Base-by-base conservation (phyloP, 2,888 invertebrate species). In the Diachrysia chrysitis region DNA sequence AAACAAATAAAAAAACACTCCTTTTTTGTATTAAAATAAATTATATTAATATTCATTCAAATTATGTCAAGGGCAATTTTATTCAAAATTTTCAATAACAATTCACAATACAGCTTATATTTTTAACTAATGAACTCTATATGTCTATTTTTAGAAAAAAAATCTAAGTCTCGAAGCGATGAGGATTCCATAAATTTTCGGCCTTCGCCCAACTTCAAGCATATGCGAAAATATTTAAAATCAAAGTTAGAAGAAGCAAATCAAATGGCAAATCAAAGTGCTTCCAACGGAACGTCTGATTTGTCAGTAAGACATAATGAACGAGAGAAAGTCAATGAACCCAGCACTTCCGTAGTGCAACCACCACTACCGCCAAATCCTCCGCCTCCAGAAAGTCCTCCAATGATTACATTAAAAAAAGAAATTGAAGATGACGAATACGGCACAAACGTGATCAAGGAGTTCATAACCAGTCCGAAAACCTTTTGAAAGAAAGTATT, bases 191-290 rank as follows among this genome's bases (percentile, higher is more conserved):
- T 91, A 48, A 88, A 88, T 32, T 91, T 92, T 75, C 84, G 87
- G 17, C 88, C 92, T 19, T 91, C 90, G 0, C 89, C 89, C 23
- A 91, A 92, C 70, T 91, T 92, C 57, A 91, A 89, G 79, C 89
- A 91, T 42, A 93, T 93, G 93, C 92, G 88, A 75, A 93, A 93
- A 56, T 91, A 90, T 71, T 78, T 91, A 0, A 87, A 88, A 51
- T 88, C 84, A 0, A 89, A 91, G 72, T 86, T 88, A 60, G 87
- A 88, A 63, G 84, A 87, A 74, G 74, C 76, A 0, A 83, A 48
- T 16, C 19, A 62, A 42, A 69, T 74, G 65, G 29, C 21, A 0
- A 57, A 73, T 57, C 59, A 58, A 21, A 48, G 79, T 61, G 65
- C 69, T 63, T 71, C 75, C 25, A 10, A 54, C 9, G 46, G 12